Conservation (phyloP, 2,113 vertebrate species). For the Rhinolophus ferrumequinum region DNA sequence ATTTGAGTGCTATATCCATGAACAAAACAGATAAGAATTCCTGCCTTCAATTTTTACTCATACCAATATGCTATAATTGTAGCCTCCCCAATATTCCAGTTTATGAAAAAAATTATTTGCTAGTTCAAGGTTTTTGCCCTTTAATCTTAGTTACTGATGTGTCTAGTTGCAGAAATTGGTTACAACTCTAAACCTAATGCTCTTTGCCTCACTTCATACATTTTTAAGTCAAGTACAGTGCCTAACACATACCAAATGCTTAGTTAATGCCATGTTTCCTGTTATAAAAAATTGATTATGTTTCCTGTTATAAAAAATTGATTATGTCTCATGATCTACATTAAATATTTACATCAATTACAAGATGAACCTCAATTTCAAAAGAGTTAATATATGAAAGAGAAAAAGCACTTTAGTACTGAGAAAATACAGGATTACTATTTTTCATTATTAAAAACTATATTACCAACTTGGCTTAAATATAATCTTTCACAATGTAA, state of each 20-base stretch:
- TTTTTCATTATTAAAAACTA: background rate
- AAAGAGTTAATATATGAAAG: background rate
- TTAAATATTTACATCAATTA: background rate
- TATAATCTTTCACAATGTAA: background rate
- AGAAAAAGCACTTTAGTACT: background rate
- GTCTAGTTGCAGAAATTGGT: background rate
- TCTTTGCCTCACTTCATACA: background rate
- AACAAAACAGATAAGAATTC: background rate
- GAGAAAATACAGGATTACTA: background rate
- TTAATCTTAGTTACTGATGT: background rate
- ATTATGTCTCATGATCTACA: background rate
- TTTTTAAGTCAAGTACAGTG: background rate
- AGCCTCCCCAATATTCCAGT: background rate
- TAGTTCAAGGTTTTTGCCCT: background rate
- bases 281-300: background rate
- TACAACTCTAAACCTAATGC: background rate
- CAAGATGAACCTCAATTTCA: background rate
- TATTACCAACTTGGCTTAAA: background rate
- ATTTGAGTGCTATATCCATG: background rate
- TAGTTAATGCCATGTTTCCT: background rate
- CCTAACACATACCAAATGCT: background rate
- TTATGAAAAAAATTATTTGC: background rate
- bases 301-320: background rate
- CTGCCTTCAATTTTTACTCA: background rate
- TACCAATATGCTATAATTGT: background rate